Percentiles rank a stretch among this genome's conserved stretches.
phyloP scores from a whole-genome alignment of 2,113 vertebrate genomes.

The Colaptes auratus region DNA sequence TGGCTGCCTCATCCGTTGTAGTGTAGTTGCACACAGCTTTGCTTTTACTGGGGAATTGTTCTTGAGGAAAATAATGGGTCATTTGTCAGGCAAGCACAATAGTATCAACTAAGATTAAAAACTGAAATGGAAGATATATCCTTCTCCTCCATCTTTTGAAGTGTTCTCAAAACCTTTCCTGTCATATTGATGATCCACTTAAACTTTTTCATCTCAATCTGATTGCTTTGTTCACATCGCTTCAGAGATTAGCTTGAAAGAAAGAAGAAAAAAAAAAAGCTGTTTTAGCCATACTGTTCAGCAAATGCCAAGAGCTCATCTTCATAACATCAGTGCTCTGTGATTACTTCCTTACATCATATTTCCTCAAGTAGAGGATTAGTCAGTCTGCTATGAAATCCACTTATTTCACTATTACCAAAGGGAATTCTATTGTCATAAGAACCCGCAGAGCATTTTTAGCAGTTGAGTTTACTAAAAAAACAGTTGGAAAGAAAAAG shows the following conservation, averaged over 20 bases:
- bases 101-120: slow-evolving; percentile 32
- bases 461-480: not conserved
- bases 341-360: not conserved
- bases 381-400: slow-evolving; percentile 31
- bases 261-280: not conserved
- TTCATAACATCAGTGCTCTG: not conserved
- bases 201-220: slow-evolving; percentile 37
- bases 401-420: slow-evolving; percentile 14
- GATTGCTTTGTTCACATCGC: slow-evolving; percentile 35
- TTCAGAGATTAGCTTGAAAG: not conserved
- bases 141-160: slow-evolving; percentile 35
- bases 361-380: slow-evolving; percentile 27
- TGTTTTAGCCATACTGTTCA: not conserved
- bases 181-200: slow-evolving; percentile 40
- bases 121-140: not conserved
- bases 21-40: not conserved
- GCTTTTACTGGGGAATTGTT: not conserved
- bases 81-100: slow-evolving; percentile 4
- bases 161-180: slow-evolving; percentile 35
- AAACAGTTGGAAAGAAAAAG: not conserved
- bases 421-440: not conserved
- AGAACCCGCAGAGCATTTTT: not conserved
- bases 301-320: slow-evolving; percentile 44
- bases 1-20: not conserved
- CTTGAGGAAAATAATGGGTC: not conserved